Percentiles rank a stretch among this genome's conserved stretches.
These are phyloP conservation scores for Craseonycteris thonglongyai DNA, from an alignment of 2,113 vertebrate genomes.

Conservation along the genomic window DNA sequence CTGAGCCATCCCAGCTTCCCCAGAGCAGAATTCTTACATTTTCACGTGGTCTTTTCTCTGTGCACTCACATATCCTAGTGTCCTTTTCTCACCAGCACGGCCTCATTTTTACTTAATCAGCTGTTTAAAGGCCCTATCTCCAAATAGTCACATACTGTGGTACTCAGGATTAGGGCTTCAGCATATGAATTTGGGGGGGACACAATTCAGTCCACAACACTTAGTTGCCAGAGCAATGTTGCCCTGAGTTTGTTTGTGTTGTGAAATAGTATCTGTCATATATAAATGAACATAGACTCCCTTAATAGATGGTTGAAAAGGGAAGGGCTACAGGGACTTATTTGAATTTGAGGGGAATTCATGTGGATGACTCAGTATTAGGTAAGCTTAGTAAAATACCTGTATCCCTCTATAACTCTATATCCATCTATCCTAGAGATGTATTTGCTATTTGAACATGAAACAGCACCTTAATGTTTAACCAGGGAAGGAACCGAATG, in stretches of 20 bases:
- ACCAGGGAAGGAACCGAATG: not conserved
- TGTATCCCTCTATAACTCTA: not conserved
- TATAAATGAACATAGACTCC: not conserved
- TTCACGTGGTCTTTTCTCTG: not conserved
- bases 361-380: not conserved
- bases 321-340: not conserved
- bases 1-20: no score
- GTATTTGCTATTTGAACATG: not conserved
- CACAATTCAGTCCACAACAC: not conserved
- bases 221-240: not conserved
- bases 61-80: accelerated
- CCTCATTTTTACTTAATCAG: not conserved
- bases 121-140: not conserved
- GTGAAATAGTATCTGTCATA: not conserved
- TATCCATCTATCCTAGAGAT: not conserved
- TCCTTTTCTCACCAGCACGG: not conserved
- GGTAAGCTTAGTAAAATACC: not conserved
- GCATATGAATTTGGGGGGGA: not conserved
- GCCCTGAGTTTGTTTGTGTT: not conserved
- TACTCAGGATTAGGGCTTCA: not conserved
- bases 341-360: conserved; percentile 9
- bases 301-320: not conserved
- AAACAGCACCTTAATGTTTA: not conserved
- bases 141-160: not conserved
- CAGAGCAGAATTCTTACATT: no score